phyloP scores from a whole-genome alignment of 1,140 invertebrate species.

The Solen grandis region DNA sequence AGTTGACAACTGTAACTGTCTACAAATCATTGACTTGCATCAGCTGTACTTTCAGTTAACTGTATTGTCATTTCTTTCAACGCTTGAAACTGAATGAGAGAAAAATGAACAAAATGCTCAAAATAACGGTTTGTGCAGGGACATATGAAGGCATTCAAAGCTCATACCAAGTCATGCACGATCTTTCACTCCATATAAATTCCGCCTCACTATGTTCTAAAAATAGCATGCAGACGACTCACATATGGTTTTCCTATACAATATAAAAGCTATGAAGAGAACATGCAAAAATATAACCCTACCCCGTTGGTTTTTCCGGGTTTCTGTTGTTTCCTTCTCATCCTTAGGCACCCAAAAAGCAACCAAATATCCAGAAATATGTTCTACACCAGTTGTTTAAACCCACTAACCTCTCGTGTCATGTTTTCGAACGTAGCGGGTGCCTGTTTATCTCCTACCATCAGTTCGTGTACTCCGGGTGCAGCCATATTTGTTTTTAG shows the following conservation, averaged over 20 bases:
- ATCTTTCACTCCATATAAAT: no score
- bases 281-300: constrained; percentile 33
- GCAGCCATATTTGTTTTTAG: constrained; percentile 54
- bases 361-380: constrained; percentile 42
- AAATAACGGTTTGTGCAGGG: no score
- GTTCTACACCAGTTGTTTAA: constrained; percentile 14
- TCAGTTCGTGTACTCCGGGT: constrained; percentile 47
- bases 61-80: no score
- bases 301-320: constrained; percentile 51
- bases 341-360: constrained; percentile 36
- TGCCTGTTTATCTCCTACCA: constrained; percentile 10
- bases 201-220: no score
- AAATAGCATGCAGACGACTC: background rate
- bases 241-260: background rate
- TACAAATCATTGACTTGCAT: no score
- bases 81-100: no score
- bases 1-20: no score
- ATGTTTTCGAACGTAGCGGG: constrained; percentile 35
- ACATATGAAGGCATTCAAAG: no score
- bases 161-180: no score
- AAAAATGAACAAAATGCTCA: no score
- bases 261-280: background rate
- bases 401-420: constrained; percentile 29
- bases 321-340: constrained; percentile 45
- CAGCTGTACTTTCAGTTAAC: no score